These are phyloP conservation scores for Atrichornis clamosus DNA, from an alignment of 2,113 vertebrate species.

Conservation along the genomic window DNA sequence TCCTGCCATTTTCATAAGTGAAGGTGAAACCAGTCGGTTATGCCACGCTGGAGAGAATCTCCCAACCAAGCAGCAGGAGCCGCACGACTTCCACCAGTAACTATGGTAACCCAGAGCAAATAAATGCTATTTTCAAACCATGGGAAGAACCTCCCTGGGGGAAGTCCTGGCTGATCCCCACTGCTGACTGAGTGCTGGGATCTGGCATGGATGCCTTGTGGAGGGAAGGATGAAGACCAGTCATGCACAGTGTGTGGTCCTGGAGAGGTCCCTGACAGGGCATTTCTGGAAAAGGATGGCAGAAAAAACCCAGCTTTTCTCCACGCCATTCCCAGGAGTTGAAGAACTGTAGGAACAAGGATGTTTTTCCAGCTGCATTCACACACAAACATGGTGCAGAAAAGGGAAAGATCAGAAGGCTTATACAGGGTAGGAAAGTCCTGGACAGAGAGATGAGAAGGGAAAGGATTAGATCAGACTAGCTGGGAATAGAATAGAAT, in stretches of 20 bases:
- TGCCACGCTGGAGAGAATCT: not conserved
- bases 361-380: not conserved
- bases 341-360: not conserved
- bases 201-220: not conserved
- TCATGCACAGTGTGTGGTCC: not conserved
- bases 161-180: not conserved
- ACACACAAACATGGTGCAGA: not conserved
- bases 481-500: not conserved
- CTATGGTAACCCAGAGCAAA: constrained; percentile 39
- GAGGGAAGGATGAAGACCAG: not conserved
- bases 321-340: not conserved
- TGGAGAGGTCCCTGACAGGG: not conserved
- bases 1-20: not conserved
- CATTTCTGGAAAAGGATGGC: not conserved
- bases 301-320: not conserved
- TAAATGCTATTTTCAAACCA: not conserved
- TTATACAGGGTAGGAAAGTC: not conserved
- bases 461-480: not conserved
- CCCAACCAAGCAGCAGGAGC: not conserved
- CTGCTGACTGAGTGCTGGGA: not conserved
- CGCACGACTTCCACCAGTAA: not conserved
- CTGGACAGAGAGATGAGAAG: not conserved
- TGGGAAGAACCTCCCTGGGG: not conserved
- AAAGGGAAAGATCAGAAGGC: not conserved
- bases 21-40: not conserved